Conservation (phyloP, 1,140 invertebrate genomes). For the Drosophila neocordata region DNA sequence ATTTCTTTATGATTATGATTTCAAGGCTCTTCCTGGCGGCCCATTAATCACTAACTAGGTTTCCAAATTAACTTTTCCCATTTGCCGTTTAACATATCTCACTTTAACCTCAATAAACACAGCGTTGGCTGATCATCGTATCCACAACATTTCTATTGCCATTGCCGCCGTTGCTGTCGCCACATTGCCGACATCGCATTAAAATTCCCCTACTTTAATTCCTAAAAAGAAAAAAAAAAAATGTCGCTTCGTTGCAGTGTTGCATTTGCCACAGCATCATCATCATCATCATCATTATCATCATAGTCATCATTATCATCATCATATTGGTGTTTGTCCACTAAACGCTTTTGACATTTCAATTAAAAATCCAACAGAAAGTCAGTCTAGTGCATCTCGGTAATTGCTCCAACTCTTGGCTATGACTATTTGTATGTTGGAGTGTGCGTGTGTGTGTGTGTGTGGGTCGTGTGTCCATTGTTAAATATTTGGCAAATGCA, state of each 20-base stretch:
- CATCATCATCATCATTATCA: conserved; percentile 14
- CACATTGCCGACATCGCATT: conserved; percentile 54
- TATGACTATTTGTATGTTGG: conserved; percentile 20
- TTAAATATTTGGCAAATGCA: conserved; percentile 65
- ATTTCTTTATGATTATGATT: too few relatives aligned
- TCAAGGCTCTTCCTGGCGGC: too few relatives aligned
- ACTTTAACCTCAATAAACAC: conserved; percentile 67
- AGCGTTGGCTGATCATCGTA: conserved; percentile 50
- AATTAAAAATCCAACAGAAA: conserved; percentile 76
- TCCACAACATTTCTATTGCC: conserved; percentile 14
- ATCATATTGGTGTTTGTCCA: conserved; percentile 43
- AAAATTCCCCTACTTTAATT: conserved; percentile 44
- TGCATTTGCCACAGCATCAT: conserved; percentile 36
- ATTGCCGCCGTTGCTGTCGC: conserved; percentile 11
- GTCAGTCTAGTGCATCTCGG: conserved; percentile 49
- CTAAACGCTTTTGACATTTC: conserved; percentile 81
- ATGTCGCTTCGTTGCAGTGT: background rate
- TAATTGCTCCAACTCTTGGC: conserved; percentile 52
- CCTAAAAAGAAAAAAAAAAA: conserved; percentile 22
- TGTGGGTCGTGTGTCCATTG: conserved; percentile 35
- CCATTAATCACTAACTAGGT: background rate
- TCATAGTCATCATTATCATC: conserved; percentile 27
- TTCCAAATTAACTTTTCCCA: background rate
- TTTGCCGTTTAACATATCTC: conserved; percentile 62
- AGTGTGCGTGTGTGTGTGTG: conserved; percentile 1